Base-by-base conservation (phyloP, 2,797 vertebrate species). In the Xenentodon cancila region DNA sequence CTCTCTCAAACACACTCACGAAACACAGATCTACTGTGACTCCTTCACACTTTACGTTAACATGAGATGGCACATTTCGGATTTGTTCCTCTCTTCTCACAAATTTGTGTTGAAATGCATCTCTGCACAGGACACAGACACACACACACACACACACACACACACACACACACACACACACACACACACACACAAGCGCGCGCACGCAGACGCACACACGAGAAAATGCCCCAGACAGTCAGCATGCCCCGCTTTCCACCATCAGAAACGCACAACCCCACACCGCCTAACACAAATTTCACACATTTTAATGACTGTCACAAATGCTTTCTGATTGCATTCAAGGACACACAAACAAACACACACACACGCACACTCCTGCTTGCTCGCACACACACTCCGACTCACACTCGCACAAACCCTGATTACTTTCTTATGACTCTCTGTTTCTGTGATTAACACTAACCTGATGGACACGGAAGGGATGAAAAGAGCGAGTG, bases 371-470 rank as follows among this genome's bases (percentile, higher is more conserved):
- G 54, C 69, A 54, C 53, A 19, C 65, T 4, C 61, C 21, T 17
- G 21, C 60, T 32, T 40, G 34, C 59, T 59, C 64, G 51, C 66
- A 51, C 62, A 34, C 53, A 53, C 46, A 4, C 64, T 67, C 34
- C 11, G 34, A 2, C 66, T 11, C 64, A 45, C 58, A 56, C 56
- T 47, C 49, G 4, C 56, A 76, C 56, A 66, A 56, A 62, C 3
- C 64, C 69, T 73, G 74, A 84, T 84, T 83, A 59, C 85, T 83
- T 79, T 87, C 81, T 83, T 82, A 70, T 75, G 86, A 91, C 86
- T 79, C 61, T 85, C 77, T 79, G 63, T 84, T 74, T 84, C 76
- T 75, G 81, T 85, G 85, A 89, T 85, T 77, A 72, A 81, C 82
- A 89, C 84, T 77, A 72, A 81, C 82, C 75, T 50, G 34, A 71